These are phyloP conservation scores for Aythya baeri DNA, from an alignment of 2,113 vertebrate species.

Conservation along the genomic window DNA sequence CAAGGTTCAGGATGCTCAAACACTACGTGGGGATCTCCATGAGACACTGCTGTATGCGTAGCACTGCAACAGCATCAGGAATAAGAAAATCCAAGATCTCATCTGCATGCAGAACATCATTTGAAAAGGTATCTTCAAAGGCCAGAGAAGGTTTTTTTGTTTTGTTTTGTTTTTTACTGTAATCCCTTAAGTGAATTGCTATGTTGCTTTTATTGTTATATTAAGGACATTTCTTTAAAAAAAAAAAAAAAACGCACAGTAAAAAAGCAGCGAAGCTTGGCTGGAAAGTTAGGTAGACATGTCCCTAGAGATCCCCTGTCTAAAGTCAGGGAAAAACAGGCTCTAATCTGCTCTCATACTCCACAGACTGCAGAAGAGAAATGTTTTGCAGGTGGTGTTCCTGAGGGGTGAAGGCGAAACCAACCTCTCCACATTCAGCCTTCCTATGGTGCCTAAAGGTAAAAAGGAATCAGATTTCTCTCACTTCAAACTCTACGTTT, in stretches of 20 bases:
- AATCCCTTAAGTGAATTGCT: background rate
- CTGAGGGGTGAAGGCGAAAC: background rate
- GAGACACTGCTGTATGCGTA: background rate
- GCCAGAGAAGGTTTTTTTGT: background rate
- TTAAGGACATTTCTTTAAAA: background rate
- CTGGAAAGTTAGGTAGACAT: background rate
- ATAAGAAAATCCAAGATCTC: background rate
- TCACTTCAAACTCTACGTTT: background rate
- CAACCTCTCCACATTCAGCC: background rate
- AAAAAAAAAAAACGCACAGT: background rate
- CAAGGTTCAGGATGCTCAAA: background rate
- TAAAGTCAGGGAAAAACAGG: background rate
- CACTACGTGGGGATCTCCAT: fast-evolving
- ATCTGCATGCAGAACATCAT: background rate
- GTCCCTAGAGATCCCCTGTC: background rate
- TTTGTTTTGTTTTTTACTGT: background rate
- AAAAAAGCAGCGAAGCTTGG: background rate
- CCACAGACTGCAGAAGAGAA: constrained; percentile 1
- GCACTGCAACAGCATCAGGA: background rate
- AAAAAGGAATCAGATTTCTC: background rate
- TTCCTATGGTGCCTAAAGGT: background rate
- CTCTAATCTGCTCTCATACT: background rate
- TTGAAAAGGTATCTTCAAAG: background rate
- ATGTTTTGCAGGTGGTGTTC: constrained; percentile 38
- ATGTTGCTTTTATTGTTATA: background rate